Evolutionary conservation across 2,797 vertebrate species (phyloP).

Genomic region (Acanthornis magna): DNA sequence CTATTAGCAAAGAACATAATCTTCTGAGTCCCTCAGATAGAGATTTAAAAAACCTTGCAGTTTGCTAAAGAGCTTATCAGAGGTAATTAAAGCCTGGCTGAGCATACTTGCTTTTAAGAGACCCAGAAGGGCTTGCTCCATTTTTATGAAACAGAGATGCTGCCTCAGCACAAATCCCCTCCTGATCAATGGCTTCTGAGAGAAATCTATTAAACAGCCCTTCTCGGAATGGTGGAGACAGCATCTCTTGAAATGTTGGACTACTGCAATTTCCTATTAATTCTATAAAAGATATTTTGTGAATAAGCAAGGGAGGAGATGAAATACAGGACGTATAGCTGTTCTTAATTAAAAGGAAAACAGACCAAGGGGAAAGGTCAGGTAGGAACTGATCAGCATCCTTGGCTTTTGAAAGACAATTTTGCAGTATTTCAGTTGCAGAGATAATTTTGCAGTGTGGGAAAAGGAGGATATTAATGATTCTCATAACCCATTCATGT

Average conservation of each 20-base stretch:
- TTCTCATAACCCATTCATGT: background rate
- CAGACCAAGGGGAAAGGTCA: background rate
- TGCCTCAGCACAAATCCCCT: background rate
- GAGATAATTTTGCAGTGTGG: background rate
- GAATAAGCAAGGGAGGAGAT: background rate
- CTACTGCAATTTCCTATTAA: background rate
- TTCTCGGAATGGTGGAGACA: background rate
- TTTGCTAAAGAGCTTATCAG: background rate
- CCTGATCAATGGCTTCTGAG: background rate
- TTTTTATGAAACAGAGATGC: background rate
- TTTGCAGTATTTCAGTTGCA: background rate
- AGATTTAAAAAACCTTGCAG: background rate
- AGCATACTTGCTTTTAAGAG: background rate
- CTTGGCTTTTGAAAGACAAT: background rate
- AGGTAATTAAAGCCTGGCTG: constrained; percentile 15
- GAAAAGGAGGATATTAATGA: background rate
- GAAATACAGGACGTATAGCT: background rate
- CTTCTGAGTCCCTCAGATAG: background rate
- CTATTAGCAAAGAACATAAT: background rate
- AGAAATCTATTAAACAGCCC: background rate
- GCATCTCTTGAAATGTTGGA: background rate
- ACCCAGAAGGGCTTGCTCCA: background rate
- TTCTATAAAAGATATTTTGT: background rate
- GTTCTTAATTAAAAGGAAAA: background rate
- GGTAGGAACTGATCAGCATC: background rate